phyloP scores from a whole-genome alignment of 2,888 invertebrate genomes.

The Steinernema hermaphroditum region DNA sequence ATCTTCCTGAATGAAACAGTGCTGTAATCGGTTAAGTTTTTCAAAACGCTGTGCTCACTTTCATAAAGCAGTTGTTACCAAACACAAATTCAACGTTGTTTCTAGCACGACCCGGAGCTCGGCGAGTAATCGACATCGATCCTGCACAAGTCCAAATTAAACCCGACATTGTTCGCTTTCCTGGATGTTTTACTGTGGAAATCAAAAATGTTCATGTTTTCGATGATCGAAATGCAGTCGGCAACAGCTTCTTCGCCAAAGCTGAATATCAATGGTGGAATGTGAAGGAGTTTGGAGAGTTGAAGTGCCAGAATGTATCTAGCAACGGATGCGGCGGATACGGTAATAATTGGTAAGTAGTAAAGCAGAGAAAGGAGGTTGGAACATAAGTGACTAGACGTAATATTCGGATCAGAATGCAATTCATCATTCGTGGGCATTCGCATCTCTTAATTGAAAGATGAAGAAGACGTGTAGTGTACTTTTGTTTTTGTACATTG shows the following conservation, averaged over 20 bases:
- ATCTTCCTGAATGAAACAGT: too few species aligned
- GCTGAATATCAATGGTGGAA: slow-evolving; percentile 67
- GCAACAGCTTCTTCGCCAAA: slow-evolving; percentile 65
- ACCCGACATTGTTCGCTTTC: slow-evolving; percentile 64
- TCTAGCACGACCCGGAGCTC: slow-evolving; percentile 62
- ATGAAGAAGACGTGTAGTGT: too few species aligned
- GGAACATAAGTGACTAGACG: too few species aligned
- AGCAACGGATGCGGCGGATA: slow-evolving; percentile 65
- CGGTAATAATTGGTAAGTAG: slow-evolving; percentile 64
- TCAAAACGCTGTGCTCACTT: too few species aligned
- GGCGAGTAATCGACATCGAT: slow-evolving; percentile 60
- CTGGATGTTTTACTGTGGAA: slow-evolving; percentile 66
- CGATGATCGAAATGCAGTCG: slow-evolving; percentile 48
- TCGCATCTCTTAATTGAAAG: too few species aligned
- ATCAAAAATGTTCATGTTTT: slow-evolving; percentile 59
- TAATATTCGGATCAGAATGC: too few species aligned
- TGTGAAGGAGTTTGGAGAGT: slow-evolving; percentile 62
- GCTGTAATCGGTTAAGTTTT: too few species aligned
- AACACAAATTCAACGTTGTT: too few species aligned
- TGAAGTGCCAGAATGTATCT: slow-evolving; percentile 65
- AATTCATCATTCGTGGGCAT: too few species aligned
- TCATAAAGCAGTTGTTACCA: too few species aligned
- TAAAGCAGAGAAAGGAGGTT: too few species aligned
- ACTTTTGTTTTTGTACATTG: too few species aligned
- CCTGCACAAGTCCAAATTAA: slow-evolving; percentile 59